phyloP scores from a whole-genome alignment of 2,888 invertebrate species.

The Drosophila greeni region DNA sequence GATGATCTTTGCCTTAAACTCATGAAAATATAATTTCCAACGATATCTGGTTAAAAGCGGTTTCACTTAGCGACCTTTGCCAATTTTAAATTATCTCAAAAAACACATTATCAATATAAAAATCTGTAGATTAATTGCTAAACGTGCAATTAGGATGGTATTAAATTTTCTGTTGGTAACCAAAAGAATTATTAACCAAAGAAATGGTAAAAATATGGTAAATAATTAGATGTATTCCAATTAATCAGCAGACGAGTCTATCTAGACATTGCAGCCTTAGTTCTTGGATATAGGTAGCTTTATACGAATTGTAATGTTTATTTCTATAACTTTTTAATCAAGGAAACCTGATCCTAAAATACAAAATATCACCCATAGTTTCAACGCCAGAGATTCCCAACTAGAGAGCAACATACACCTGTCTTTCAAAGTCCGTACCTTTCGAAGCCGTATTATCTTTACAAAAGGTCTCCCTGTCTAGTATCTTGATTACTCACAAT shows the following conservation, averaged over 20 bases:
- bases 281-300: no score
- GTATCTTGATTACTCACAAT: slow-evolving; percentile 2
- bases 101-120: background rate
- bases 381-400: background rate
- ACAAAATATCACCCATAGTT: background rate
- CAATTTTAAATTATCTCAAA: slow-evolving; percentile 3
- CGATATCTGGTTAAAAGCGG: background rate
- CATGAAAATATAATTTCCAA: background rate
- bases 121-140: slow-evolving; percentile 1
- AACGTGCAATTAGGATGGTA: background rate
- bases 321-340: no score
- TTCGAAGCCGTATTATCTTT: background rate
- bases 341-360: no score
- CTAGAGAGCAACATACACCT: background rate
- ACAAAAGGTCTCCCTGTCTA: background rate
- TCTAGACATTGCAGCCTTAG: background rate
- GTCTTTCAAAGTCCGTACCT: background rate
- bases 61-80: slow-evolving; percentile 3
- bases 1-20: background rate
- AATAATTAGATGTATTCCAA: background rate
- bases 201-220: background rate
- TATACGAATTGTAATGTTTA: no score
- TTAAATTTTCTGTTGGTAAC: background rate
- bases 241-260: background rate
- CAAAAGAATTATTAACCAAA: background rate